Percentiles rank a stretch among this genome's conserved stretches.
Conservation (phyloP, 2,888 invertebrate genomes). For the Druceiella hillmani region DNA sequence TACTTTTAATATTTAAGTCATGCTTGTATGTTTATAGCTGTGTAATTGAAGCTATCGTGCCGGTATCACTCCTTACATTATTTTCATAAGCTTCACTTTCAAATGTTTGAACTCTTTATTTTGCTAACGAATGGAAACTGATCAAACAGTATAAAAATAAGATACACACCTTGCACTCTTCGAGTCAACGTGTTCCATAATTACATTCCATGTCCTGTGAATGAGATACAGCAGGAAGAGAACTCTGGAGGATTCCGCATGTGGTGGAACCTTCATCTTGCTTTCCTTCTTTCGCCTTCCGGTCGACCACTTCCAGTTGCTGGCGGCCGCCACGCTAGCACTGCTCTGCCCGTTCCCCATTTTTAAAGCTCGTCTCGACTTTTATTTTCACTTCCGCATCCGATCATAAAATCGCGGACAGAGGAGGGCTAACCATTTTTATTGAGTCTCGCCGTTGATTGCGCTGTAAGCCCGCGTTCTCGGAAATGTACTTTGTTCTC, state of each 20-base stretch:
- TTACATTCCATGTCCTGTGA: constrained; percentile 64
- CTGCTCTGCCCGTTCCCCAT: constrained; percentile 35
- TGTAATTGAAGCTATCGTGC: background rate
- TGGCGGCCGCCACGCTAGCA: constrained; percentile 32
- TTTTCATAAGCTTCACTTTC: too few relatives aligned
- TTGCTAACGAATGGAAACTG: background rate
- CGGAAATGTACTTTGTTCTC: too few relatives aligned
- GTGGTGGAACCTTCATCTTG: constrained; percentile 30
- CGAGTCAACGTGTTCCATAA: constrained; percentile 56
- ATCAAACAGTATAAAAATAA: background rate
- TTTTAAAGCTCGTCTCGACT: constrained; percentile 3
- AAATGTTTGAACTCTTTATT: too few relatives aligned
- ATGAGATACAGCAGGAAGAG: constrained; percentile 62
- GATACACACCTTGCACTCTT: constrained; percentile 44
- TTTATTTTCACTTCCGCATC: background rate
- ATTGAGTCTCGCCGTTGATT: background rate
- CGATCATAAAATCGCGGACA: background rate
- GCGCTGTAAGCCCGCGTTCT: background rate
- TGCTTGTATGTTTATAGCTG: background rate
- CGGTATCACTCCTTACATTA: background rate
- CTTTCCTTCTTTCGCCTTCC: constrained; percentile 24
- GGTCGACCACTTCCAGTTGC: constrained; percentile 32
- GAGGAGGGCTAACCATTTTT: background rate
- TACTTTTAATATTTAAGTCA: background rate
- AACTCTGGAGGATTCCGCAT: constrained; percentile 53